These are phyloP conservation scores for Dysidea cf. avara DNA, from an alignment of 37 sponge, comb jelly and placozoan species.

Conservation along the genomic window DNA sequence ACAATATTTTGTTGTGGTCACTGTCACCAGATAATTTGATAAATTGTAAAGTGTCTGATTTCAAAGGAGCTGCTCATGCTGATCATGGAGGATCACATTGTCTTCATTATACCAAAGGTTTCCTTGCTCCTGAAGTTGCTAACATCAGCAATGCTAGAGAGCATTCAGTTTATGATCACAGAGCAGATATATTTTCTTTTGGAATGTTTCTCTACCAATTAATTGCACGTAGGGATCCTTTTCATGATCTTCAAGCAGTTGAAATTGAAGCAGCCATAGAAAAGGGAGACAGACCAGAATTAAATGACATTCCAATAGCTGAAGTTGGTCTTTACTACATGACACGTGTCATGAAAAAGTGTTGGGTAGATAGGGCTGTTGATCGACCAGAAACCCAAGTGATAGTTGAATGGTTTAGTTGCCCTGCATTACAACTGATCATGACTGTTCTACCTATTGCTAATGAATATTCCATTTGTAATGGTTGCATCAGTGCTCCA, in stretches of 20 bases:
- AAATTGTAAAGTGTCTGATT: conserved; percentile 88
- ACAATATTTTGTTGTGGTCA: conserved; percentile 90
- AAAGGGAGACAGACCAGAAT: conserved; percentile 58
- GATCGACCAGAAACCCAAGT: conserved; percentile 44
- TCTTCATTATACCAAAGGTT: conserved; percentile 81
- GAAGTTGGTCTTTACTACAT: conserved; percentile 60
- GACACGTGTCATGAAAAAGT: conserved; percentile 70
- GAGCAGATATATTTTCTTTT: conserved; percentile 85
- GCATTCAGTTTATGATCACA: conserved; percentile 71
- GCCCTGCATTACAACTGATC: conserved; percentile 39
- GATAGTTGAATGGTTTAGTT: conserved; percentile 33
- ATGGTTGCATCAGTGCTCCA: conserved; percentile 42
- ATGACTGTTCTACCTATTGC: conserved; percentile 58
- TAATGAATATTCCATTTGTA: conserved; percentile 44
- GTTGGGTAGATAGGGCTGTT: conserved; percentile 77
- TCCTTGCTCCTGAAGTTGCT: conserved; percentile 90
- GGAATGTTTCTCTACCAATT: conserved; percentile 87
- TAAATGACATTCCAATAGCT: conserved; percentile 59
- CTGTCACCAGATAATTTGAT: conserved; percentile 67
- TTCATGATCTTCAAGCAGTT: conserved; percentile 38
- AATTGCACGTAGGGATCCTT: conserved; percentile 77
- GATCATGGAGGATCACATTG: conserved; percentile 71
- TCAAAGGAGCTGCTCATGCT: conserved; percentile 73
- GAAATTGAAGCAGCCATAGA: conserved; percentile 60
- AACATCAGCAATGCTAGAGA: conserved; percentile 64